A percentile compares a stretch with the other conserved stretches of the same genome.
These are phyloP conservation scores for Morone chrysops DNA, from an alignment of 2,113 vertebrate genomes.

Conservation along the genomic window DNA sequence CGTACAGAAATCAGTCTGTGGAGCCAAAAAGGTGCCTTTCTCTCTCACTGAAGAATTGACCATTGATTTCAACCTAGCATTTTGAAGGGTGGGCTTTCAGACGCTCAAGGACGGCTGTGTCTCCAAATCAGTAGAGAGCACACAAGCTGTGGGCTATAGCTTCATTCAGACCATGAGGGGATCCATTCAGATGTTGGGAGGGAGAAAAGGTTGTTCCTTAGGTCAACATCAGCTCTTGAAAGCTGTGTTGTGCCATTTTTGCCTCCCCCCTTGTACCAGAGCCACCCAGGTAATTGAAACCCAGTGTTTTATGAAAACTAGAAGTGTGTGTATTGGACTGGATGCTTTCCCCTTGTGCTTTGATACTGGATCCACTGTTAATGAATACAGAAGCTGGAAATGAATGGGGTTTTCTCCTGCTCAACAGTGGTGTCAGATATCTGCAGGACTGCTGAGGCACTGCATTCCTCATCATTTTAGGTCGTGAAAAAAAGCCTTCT, in stretches of 20 bases:
- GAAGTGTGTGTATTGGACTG: conserved; percentile 63
- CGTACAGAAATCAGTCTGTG: conserved; percentile 39
- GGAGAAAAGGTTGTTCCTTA: conserved; percentile 67
- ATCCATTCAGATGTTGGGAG: conserved; percentile 73
- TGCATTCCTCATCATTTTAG: conserved; percentile 77
- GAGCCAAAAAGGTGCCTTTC: conserved; percentile 48
- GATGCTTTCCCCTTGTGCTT: conserved; percentile 58
- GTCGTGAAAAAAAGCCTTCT: conserved; percentile 41
- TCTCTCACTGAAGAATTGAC: conserved; percentile 47
- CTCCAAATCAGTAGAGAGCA: conserved; percentile 57
- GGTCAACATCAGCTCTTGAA: conserved; percentile 80
- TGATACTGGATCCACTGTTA: conserved; percentile 76
- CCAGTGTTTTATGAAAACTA: conserved; percentile 75
- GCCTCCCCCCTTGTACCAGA: conserved; percentile 26
- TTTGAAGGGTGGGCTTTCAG: conserved; percentile 55
- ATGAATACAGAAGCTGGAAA: conserved; percentile 80
- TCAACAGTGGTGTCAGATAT: conserved; percentile 77
- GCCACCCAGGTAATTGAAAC: conserved; percentile 71
- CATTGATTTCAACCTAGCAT: conserved; percentile 45
- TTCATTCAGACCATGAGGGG: conserved; percentile 71
- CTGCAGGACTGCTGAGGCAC: conserved; percentile 73
- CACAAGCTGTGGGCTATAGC: conserved; percentile 43
- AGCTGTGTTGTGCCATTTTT: conserved; percentile 69
- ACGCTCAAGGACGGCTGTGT: conserved; percentile 71
- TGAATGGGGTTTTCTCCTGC: conserved; percentile 71